These are phyloP conservation scores for Prorops nasuta DNA, from an alignment of 1,140 invertebrate species.

Conservation along the genomic window DNA sequence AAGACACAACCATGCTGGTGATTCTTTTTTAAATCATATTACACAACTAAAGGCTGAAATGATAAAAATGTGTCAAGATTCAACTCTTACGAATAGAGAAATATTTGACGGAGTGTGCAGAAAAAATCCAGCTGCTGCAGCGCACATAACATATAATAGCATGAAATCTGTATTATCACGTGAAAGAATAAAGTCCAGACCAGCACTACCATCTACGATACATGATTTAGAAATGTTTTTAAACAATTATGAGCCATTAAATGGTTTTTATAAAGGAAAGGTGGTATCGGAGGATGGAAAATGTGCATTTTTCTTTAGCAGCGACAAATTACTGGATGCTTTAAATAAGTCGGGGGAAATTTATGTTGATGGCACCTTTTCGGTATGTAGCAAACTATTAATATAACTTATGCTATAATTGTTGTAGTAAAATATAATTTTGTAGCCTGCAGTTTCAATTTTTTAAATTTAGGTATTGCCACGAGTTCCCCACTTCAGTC, in stretches of 20 bases:
- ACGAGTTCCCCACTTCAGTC: not conserved
- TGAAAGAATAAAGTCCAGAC: not conserved
- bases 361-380: not conserved
- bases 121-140: not conserved
- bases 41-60: conserved; percentile 2
- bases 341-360: not conserved
- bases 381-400: not conserved
- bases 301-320: not conserved
- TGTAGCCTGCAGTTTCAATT: no score
- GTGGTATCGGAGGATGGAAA: not conserved
- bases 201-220: not conserved
- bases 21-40: not conserved
- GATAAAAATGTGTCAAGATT: conserved; percentile 1
- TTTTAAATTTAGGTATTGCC: not conserved
- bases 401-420: not conserved
- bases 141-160: not conserved
- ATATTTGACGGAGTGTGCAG: conserved; percentile 12
- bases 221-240: not conserved
- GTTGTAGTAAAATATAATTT: not conserved
- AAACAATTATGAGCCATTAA: not conserved
- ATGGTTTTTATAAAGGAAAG: not conserved
- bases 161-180: not conserved
- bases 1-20: not conserved
- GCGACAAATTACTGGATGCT: not conserved
- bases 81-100: conserved; percentile 4